Evolutionary conservation across 2,113 vertebrate species (phyloP).

Genomic region (Brachypteracias leptosomus): DNA sequence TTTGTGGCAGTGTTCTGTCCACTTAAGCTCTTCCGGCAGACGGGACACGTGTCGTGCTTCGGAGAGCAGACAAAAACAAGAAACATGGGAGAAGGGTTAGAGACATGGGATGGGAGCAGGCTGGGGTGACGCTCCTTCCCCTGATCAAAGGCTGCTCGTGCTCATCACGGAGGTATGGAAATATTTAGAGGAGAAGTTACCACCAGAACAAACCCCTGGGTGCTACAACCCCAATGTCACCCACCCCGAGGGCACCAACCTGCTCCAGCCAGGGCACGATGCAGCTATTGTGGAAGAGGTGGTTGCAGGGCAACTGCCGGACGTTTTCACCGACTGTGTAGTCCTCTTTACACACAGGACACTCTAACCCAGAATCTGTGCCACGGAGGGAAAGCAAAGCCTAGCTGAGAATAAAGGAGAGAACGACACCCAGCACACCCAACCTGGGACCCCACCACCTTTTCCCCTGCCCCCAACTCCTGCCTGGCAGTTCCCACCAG

Average conservation of each 20-base stretch:
- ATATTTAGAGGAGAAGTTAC: background rate
- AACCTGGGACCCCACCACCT: background rate
- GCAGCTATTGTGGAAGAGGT: slow-evolving; percentile 95
- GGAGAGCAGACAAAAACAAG: slow-evolving; percentile 13
- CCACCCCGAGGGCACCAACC: slow-evolving; percentile 67
- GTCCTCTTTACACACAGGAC: slow-evolving; percentile 98
- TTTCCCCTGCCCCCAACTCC: background rate
- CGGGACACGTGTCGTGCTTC: slow-evolving; percentile 97
- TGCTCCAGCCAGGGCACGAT: slow-evolving; percentile 98
- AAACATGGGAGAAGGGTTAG: background rate
- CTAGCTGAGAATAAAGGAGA: background rate
- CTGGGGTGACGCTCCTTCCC: background rate
- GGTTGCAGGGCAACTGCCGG: slow-evolving; percentile 95
- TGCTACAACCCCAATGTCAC: background rate
- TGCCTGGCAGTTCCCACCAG: background rate
- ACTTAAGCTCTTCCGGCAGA: slow-evolving; percentile 96
- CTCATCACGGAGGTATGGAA: background rate
- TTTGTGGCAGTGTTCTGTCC: slow-evolving; percentile 98
- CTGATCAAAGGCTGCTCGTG: background rate
- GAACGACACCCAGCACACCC: accelerated
- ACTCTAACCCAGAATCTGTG: slow-evolving; percentile 90
- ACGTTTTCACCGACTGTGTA: slow-evolving; percentile 88
- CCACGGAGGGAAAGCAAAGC: background rate
- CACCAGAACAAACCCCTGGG: background rate
- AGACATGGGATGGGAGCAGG: background rate